These are phyloP conservation scores for Heterodera schachtii DNA, from an alignment of 1,140 invertebrate genomes.

Conservation along the genomic window DNA sequence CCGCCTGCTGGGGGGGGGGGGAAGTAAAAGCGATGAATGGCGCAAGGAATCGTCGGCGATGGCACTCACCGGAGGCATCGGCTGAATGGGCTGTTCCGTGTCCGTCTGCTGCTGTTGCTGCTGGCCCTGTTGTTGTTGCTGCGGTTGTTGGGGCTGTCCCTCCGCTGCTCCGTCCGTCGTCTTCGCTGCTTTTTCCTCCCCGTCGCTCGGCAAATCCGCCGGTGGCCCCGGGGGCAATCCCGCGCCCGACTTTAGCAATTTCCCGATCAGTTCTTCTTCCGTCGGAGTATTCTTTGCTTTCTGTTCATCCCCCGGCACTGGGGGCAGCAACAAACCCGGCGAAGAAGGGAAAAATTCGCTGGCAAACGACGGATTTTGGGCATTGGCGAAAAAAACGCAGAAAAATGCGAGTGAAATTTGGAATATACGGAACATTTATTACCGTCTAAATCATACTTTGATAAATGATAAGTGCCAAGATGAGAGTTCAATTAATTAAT, in stretches of 20 bases:
- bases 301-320: not conserved
- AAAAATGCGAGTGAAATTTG: not conserved
- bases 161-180: no score
- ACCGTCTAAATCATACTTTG: not conserved
- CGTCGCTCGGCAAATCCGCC: not conserved
- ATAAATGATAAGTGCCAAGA: no score
- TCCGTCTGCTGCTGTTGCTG: no score
- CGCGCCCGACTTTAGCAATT: slow-evolving; percentile 8
- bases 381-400: not conserved
- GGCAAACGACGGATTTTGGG: not conserved
- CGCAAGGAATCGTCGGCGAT: no score
- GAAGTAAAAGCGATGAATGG: no score
- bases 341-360: not conserved
- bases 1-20: no score
- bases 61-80: no score
- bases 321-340: not conserved
- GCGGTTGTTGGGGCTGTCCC: no score
- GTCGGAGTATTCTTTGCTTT: not conserved
- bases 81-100: no score
- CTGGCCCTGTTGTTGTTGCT: no score
- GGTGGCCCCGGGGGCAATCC: slow-evolving; percentile 2
- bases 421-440: not conserved
- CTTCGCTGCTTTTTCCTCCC: not conserved
- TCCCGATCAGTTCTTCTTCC: not conserved
- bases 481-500: no score